phyloP scores from a whole-genome alignment of 2,113 vertebrate species.

The Colistium nudipinnis region DNA sequence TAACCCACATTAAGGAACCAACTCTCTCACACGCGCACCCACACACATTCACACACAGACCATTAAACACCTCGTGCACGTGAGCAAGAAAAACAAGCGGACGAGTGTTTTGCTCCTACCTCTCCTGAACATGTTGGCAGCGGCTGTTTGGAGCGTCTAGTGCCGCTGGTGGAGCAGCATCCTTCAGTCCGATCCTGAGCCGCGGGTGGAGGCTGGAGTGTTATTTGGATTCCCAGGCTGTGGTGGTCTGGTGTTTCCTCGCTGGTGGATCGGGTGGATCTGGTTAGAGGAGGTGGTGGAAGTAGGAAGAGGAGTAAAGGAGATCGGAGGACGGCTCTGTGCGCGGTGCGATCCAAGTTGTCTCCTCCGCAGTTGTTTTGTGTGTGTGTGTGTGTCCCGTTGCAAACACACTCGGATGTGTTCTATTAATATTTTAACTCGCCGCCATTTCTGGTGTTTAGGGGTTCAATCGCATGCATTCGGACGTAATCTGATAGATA shows the following conservation, averaged over 20 bases:
- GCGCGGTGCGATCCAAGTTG: slow-evolving; percentile 50
- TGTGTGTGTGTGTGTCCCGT: slow-evolving; percentile 14
- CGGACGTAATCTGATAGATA: slow-evolving; percentile 41
- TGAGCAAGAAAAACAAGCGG: slow-evolving; percentile 8
- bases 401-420: slow-evolving; percentile 14
- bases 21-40: background rate
- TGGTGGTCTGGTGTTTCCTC: slow-evolving; percentile 39
- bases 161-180: slow-evolving; percentile 71
- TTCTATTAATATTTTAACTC: no score
- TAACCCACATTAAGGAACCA: background rate
- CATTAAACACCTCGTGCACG: background rate
- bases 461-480: slow-evolving; percentile 9
- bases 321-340: slow-evolving; percentile 18
- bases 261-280: slow-evolving; percentile 36
- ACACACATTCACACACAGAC: background rate
- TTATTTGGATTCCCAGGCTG: slow-evolving; percentile 48
- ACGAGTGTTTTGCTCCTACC: slow-evolving; percentile 62
- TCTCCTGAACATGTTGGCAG: slow-evolving; percentile 78
- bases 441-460: slow-evolving; percentile 49
- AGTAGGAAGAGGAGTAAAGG: background rate
- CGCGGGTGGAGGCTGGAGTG: slow-evolving; percentile 15
- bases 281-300: slow-evolving; percentile 9
- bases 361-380: slow-evolving; percentile 12
- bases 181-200: slow-evolving; percentile 46
- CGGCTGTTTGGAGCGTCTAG: slow-evolving; percentile 67